Evolutionary conservation across 2,113 vertebrate species (phyloP).

Genomic region (Aramus guarauna): DNA sequence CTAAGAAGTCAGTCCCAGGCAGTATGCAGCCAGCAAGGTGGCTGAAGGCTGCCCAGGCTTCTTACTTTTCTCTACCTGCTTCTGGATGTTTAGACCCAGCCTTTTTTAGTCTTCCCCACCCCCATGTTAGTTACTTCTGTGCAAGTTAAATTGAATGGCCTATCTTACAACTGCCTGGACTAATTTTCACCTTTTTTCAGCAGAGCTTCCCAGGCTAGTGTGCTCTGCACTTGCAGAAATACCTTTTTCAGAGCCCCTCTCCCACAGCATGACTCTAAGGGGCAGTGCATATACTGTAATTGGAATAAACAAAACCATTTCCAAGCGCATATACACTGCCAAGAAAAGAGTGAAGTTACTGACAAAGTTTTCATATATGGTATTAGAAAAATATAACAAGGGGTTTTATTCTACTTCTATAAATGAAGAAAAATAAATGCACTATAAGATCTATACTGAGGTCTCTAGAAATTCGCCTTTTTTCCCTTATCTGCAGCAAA

Average conservation of each 20-base stretch:
- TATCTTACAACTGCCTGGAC: neutral
- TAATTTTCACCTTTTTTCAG: neutral
- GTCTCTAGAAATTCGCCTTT: neutral
- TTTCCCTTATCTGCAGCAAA: neutral
- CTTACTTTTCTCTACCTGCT: neutral
- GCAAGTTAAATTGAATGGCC: neutral
- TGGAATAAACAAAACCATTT: neutral
- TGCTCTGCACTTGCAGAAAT: neutral
- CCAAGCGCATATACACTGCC: neutral
- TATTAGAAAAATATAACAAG: neutral
- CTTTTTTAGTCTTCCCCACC: no score
- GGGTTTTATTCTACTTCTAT: neutral
- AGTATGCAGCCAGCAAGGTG: neutral
- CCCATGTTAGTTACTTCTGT: neutral
- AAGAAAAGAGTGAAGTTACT: neutral
- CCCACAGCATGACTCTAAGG: neutral
- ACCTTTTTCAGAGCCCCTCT: neutral
- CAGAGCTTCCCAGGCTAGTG: neutral
- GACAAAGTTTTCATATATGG: neutral
- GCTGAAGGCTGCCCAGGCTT: neutral
- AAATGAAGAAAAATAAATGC: neutral
- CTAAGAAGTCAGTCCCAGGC: neutral
- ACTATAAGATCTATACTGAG: neutral
- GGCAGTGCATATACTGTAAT: neutral
- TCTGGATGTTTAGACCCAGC: neutral